A percentile compares a stretch with the other conserved stretches of the same genome.
These are phyloP conservation scores for Amblyjoppa fuscipennis DNA, from an alignment of 2,888 invertebrate species.

Conservation along the genomic window DNA sequence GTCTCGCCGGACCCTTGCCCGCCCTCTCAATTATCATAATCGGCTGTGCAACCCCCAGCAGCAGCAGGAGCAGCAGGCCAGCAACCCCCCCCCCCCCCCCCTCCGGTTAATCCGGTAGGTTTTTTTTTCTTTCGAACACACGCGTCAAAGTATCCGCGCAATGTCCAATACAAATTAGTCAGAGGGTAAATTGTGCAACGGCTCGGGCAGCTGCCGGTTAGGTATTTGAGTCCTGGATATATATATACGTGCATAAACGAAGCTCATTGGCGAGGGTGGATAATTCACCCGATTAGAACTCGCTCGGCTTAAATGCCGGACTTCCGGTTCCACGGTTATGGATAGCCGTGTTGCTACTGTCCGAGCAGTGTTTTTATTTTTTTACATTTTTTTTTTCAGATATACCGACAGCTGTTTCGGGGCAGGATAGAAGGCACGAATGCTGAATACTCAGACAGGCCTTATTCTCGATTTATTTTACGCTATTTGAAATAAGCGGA, in stretches of 20 bases:
- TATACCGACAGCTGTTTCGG: constrained; percentile 42
- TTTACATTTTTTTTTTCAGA: background rate
- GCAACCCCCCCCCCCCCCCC: background rate
- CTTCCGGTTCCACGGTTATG: constrained; percentile 76
- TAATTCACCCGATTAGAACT: constrained; percentile 79
- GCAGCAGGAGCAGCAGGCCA: constrained; percentile 9
- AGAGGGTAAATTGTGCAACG: constrained; percentile 29
- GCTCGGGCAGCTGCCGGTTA: constrained; percentile 28
- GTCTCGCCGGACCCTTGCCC: constrained; percentile 44
- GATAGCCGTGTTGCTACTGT: constrained; percentile 50
- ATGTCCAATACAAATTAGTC: constrained; percentile 56
- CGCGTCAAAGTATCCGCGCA: constrained; percentile 47
- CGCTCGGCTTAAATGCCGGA: constrained; percentile 79
- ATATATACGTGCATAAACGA: background rate
- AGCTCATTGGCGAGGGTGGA: constrained; percentile 14
- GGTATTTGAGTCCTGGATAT: constrained; percentile 55
- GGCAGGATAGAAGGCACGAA: too few relatives aligned
- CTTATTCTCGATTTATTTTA: too few relatives aligned
- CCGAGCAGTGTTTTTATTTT: constrained; percentile 7
- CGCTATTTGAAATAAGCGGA: too few relatives aligned
- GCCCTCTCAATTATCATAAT: constrained; percentile 69
- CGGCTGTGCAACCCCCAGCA: constrained; percentile 56
- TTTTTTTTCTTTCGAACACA: constrained; percentile 36
- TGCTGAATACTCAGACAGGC: too few relatives aligned
- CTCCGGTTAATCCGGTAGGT: constrained; percentile 26